Evolutionary conservation across 1,140 invertebrate species (phyloP), one percentile per base, ranked within the genome.

Genomic region (Lepidurus apus): DNA sequence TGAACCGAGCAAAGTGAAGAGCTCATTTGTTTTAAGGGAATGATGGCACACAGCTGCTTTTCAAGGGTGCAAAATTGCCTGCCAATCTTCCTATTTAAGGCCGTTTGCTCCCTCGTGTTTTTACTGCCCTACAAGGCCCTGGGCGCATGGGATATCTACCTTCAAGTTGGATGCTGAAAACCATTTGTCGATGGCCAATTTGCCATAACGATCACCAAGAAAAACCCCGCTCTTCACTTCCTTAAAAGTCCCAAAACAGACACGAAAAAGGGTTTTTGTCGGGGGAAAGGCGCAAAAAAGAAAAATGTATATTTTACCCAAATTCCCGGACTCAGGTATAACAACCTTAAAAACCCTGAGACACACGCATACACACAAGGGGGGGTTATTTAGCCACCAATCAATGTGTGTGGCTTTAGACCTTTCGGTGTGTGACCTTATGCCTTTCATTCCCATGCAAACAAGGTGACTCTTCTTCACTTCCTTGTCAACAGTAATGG

Each of bases 401-500:
- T 65, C n/a, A 65, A 65, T 21, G 53, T 65, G 53, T 21, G 53
- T 21, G 53, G 53, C 53, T 65, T 13, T 65, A 34, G 34, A 34
- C 34, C 21, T 65, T 21, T 65, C 53, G 53, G 53, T 65, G 34
- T 34, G 3, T 34, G 34, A 34, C 34, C 34, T 34, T 34, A 34
- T 34, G 34, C 34, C 34, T 34, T 34, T 34, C 34, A 65, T 65
- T 65, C 53, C 53, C 17, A 65, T 65, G 53, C 53, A 21, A n/a
- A 65, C 53, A 65, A 65, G 53, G 53, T 65, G 53, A 21, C 17
- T 65, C 53, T 21, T 65, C 9, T 65, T n/a, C 53, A 65, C 53
- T 65, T 65, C 17, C 53, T 65, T 65, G 53, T 65, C 53, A 65
- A 65, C 53, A 65, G 17, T 65, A 65, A 65, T 65, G 53, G 53